Evolutionary conservation across 53 echinoderm and acorn worm species (phyloP).

Genomic region (Arbacia lixula): DNA sequence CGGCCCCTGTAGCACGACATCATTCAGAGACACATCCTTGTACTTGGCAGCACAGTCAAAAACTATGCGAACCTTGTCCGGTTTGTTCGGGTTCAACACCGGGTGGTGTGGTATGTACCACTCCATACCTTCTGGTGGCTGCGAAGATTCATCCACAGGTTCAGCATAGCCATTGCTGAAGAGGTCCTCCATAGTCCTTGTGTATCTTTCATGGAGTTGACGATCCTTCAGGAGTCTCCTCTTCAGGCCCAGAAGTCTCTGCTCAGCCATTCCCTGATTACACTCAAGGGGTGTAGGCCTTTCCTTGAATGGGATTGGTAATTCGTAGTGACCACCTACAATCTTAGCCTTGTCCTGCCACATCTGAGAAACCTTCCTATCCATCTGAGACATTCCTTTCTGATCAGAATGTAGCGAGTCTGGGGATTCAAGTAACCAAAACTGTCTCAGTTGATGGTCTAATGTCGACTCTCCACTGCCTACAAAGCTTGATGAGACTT

Average conservation of each 20-base stretch:
- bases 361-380: background rate
- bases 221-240: too few relatives aligned
- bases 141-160: background rate
- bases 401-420: background rate
- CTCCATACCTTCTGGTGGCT: background rate
- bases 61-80: slow-evolving; percentile 30
- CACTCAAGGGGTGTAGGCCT: too few relatives aligned
- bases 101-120: slow-evolving; percentile 42
- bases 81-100: slow-evolving; percentile 20
- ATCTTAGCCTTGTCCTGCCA: background rate
- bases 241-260: too few relatives aligned
- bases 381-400: background rate
- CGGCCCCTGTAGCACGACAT: too few relatives aligned
- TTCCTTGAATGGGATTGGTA: too few relatives aligned
- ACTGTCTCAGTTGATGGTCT: background rate
- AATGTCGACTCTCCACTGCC: too few relatives aligned
- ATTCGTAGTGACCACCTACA: too few relatives aligned
- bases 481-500: too few relatives aligned
- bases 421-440: background rate
- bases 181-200: background rate
- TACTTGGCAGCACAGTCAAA: slow-evolving; percentile 24
- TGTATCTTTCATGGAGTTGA: too few relatives aligned
- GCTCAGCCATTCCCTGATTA: too few relatives aligned
- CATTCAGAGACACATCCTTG: slow-evolving; percentile 53
- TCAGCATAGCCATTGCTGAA: too few relatives aligned